Conservation (phyloP, 1,140 invertebrate species). For the Penaeus chinensis region DNA sequence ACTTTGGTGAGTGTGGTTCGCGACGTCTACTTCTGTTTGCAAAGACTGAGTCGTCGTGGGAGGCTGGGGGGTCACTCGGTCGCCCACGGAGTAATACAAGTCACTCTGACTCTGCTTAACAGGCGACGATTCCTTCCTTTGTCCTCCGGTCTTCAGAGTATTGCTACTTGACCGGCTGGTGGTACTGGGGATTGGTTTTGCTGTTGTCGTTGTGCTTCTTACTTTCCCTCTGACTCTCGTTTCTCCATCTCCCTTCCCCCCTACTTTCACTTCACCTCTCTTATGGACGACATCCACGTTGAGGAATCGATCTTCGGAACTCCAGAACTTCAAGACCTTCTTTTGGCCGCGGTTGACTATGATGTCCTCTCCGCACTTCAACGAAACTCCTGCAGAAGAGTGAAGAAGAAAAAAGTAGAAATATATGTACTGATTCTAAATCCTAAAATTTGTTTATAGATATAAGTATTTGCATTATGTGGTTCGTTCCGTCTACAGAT, state of each 20-base stretch:
- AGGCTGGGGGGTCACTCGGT: background rate
- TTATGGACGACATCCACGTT: constrained; percentile 48
- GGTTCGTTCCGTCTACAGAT: background rate
- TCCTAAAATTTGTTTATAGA: background rate
- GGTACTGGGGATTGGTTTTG: background rate
- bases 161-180: background rate
- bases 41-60: background rate
- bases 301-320: constrained; percentile 52
- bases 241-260: background rate
- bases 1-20: background rate
- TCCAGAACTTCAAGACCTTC: constrained; percentile 61
- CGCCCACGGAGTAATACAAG: constrained; percentile 7
- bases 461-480: background rate
- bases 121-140: background rate
- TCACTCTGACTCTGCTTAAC: background rate
- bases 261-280: background rate
- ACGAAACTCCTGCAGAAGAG: constrained; percentile 46
- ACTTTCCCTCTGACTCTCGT: background rate
- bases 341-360: constrained; percentile 48
- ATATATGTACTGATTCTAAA: background rate
- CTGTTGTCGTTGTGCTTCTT: background rate
- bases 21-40: too few relatives aligned
- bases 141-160: background rate
- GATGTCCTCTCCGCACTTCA: constrained; percentile 63
- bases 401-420: background rate